Percentiles rank a stretch among this genome's conserved stretches.
These are phyloP conservation scores for Sebastes melanostomus DNA, from an alignment of 2,797 vertebrate genomes.

Conservation along the genomic window DNA sequence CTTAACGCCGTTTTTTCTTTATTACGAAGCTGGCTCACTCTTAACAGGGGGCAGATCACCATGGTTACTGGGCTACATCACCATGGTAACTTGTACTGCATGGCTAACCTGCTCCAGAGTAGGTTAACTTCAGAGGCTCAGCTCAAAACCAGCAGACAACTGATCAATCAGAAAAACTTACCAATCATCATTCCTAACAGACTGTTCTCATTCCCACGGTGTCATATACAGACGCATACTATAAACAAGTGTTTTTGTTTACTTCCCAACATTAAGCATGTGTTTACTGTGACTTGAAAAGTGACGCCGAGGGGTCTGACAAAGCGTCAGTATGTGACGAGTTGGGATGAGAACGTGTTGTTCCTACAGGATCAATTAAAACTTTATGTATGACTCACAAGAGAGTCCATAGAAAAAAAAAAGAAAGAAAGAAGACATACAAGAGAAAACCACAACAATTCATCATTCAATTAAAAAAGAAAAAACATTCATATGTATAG, in stretches of 20 bases:
- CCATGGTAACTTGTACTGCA: background rate
- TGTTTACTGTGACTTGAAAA: no score
- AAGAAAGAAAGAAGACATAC: background rate
- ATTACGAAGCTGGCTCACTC: background rate
- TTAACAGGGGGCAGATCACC: background rate
- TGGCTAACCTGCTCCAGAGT: background rate
- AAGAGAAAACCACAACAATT: background rate
- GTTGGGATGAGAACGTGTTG: no score
- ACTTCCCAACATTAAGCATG: no score
- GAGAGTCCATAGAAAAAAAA: background rate
- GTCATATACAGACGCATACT: no score
- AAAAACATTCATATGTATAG: background rate
- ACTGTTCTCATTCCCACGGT: no score
- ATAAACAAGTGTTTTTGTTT: no score
- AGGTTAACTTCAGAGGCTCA: background rate
- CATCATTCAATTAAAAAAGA: background rate
- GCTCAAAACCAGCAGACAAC: background rate
- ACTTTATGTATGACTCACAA: background rate
- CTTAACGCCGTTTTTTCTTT: fast-evolving
- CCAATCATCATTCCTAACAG: no score
- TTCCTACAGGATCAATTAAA: no score
- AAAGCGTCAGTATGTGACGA: no score
- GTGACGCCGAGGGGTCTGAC: no score
- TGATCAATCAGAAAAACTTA: background rate
- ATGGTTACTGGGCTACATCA: background rate